Evolutionary conservation across 2,113 vertebrate species (phyloP).

Genomic region (Gopherus flavomarginatus): DNA sequence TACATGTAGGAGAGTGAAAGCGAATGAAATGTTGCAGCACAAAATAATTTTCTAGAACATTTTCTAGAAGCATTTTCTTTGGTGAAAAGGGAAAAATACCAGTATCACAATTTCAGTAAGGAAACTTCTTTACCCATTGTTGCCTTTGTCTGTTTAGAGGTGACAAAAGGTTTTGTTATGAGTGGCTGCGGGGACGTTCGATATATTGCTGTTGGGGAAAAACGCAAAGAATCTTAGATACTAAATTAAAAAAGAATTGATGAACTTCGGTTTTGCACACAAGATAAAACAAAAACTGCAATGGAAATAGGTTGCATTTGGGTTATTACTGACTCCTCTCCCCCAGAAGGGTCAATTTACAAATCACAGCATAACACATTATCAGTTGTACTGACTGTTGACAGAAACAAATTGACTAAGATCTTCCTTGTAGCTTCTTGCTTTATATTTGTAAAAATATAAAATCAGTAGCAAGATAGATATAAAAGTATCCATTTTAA

Average conservation of each 20-base stretch:
- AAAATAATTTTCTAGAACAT: background rate
- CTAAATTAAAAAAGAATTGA: background rate
- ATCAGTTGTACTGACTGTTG: background rate
- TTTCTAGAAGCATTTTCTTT: background rate
- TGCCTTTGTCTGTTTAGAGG: slow-evolving; percentile 64
- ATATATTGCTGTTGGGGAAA: slow-evolving; percentile 61
- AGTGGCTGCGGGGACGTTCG: slow-evolving; percentile 60
- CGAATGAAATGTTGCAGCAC: background rate
- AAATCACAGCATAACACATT: background rate
- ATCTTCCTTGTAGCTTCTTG: background rate
- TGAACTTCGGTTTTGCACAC: background rate
- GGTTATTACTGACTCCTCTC: background rate
- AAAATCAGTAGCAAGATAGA: background rate
- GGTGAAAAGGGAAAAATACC: slow-evolving; percentile 17
- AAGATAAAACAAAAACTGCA: background rate
- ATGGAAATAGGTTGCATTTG: background rate
- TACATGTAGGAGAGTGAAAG: background rate
- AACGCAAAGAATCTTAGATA: slow-evolving; percentile 62
- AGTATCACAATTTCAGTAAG: slow-evolving; percentile 1
- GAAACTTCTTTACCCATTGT: slow-evolving; percentile 79
- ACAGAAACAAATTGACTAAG: background rate
- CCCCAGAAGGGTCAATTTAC: background rate
- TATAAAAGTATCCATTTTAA: background rate
- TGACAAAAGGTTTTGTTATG: slow-evolving; percentile 59
- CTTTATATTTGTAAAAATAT: background rate